Evolutionary conservation across 1,140 invertebrate species (phyloP).

Genomic region (Hycleus phaleratus): DNA sequence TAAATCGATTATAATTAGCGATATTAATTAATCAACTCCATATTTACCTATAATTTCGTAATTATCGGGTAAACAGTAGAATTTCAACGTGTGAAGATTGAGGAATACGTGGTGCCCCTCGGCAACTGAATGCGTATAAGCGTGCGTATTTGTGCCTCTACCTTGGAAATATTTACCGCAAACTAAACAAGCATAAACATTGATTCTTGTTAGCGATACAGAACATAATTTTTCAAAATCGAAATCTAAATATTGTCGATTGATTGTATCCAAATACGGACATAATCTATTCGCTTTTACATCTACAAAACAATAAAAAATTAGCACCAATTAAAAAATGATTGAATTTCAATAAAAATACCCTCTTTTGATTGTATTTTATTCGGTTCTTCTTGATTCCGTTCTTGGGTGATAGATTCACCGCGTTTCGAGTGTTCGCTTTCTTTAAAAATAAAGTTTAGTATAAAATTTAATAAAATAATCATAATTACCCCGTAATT

Average conservation of each 20-base stretch:
- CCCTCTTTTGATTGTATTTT: too few relatives aligned
- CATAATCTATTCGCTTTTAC: constrained; percentile 46
- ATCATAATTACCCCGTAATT: too few relatives aligned
- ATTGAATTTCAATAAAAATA: too few relatives aligned
- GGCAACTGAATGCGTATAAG: constrained; percentile 96
- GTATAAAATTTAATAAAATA: too few relatives aligned
- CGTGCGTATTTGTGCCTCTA: constrained; percentile 95
- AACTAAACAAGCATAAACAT: constrained; percentile 99
- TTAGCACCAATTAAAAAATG: too few relatives aligned
- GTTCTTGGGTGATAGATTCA: too few relatives aligned
- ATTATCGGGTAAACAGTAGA: constrained; percentile 99
- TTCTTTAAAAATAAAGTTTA: too few relatives aligned
- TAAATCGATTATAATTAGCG: constrained; percentile 39
- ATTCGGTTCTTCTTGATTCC: too few relatives aligned
- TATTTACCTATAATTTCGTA: constrained; percentile 95
- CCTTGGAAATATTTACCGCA: constrained; percentile 99
- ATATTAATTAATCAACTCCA: constrained; percentile 6
- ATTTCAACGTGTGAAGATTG: constrained; percentile 94
- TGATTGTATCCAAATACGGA: constrained; percentile 95
- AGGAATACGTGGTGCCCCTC: constrained; percentile 97
- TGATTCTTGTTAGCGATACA: constrained; percentile 94
- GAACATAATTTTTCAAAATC: constrained; percentile 99
- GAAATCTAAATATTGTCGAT: constrained; percentile 95
- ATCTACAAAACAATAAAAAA: not conserved
- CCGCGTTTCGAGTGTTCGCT: too few relatives aligned